Conservation (phyloP, 1,140 invertebrate genomes). For the Drosophila novamexicana region DNA sequence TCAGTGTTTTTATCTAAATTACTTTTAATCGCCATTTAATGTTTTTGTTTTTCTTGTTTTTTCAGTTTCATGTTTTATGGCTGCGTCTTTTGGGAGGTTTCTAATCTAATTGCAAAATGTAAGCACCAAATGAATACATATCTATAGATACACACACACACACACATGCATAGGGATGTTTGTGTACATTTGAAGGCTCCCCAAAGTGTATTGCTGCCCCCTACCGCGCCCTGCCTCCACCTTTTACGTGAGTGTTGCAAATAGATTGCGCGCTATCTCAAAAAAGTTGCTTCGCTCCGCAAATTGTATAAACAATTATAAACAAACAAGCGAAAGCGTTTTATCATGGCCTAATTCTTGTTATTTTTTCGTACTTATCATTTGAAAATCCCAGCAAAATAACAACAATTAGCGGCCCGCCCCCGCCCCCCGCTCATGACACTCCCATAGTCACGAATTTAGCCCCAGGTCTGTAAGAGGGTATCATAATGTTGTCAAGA, state of each 20-base stretch:
- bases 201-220: conserved; percentile 9
- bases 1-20: conserved; percentile 77
- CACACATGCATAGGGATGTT: conserved; percentile 28
- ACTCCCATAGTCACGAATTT: too few relatives aligned
- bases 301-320: conserved; percentile 82
- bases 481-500: too few relatives aligned
- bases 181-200: conserved; percentile 52
- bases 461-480: too few relatives aligned
- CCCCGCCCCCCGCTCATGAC: conserved; percentile 10
- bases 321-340: conserved; percentile 71
- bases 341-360: conserved; percentile 76
- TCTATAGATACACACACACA: neutral
- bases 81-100: conserved; percentile 68
- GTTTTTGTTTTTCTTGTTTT: conserved; percentile 79
- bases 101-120: conserved; percentile 81
- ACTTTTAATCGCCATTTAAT: conserved; percentile 83
- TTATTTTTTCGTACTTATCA: conserved; percentile 60
- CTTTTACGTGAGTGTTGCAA: conserved; percentile 23
- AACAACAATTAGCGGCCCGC: conserved; percentile 20
- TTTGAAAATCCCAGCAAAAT: conserved; percentile 51
- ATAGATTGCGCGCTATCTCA: conserved; percentile 69
- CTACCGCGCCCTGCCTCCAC: conserved; percentile 1
- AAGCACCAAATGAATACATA: conserved; percentile 41
- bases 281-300: conserved; percentile 52
- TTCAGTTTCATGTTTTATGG: conserved; percentile 66